phyloP scores from a whole-genome alignment of 2,113 vertebrate genomes.

The Gobio gobio region DNA sequence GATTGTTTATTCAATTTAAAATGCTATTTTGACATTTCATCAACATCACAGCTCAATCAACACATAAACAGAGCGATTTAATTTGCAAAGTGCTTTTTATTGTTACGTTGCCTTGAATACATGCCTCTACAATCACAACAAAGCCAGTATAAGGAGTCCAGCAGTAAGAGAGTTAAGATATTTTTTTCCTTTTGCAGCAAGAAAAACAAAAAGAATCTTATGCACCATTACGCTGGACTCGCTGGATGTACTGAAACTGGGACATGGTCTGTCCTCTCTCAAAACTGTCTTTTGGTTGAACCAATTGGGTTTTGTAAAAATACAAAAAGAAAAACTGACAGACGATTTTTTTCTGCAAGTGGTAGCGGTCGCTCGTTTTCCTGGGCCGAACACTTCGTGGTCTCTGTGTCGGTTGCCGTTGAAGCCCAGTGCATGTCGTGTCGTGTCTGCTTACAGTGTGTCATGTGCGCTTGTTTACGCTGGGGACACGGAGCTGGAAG shows the following conservation, averaged over 20 bases:
- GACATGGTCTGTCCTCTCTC: conserved; percentile 72
- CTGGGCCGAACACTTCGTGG: conserved; percentile 70
- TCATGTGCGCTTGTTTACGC: conserved; percentile 75
- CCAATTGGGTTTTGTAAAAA: conserved; percentile 72
- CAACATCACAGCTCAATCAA: conserved; percentile 68
- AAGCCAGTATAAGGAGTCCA: conserved; percentile 80
- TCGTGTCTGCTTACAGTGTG: conserved; percentile 31
- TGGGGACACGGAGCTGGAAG: conserved; percentile 93
- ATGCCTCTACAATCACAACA: conserved; percentile 82
- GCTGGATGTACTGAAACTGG: conserved; percentile 78
- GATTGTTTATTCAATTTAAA: conserved; percentile 66
- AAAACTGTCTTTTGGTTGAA: conserved; percentile 78
- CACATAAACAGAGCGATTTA: conserved; percentile 70
- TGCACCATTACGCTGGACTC: conserved; percentile 70
- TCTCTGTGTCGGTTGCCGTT: conserved; percentile 31
- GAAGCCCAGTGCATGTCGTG: conserved; percentile 48
- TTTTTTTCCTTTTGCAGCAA: conserved; percentile 63
- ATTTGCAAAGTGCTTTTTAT: conserved; percentile 84
- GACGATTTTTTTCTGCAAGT: conserved; percentile 72
- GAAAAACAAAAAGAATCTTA: conserved; percentile 62
- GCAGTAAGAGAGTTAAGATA: conserved; percentile 69
- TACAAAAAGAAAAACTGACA: conserved; percentile 74
- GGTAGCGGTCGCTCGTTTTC: conserved; percentile 75
- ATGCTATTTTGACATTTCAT: conserved; percentile 65
- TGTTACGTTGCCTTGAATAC: conserved; percentile 80